These are phyloP conservation scores for Bruchidius siliquastri DNA, from an alignment of 2,888 invertebrate species.

Conservation along the genomic window DNA sequence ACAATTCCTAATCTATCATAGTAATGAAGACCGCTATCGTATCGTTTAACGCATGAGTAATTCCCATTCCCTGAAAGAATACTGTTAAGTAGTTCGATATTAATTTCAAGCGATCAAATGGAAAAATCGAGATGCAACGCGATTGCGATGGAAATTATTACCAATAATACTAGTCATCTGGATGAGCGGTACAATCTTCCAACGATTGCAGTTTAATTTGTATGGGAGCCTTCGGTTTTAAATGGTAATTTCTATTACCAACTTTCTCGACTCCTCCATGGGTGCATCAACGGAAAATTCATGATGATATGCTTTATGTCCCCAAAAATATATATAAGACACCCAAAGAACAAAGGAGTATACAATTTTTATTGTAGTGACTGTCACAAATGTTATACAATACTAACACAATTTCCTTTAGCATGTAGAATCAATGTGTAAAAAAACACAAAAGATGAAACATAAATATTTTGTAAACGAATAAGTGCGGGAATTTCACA, in stretches of 20 bases:
- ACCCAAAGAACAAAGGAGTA: too few relatives aligned
- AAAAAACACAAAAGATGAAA: too few relatives aligned
- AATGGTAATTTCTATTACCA: constrained; percentile 28
- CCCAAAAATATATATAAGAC: too few relatives aligned
- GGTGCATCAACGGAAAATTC: neutral
- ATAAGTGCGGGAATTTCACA: too few relatives aligned
- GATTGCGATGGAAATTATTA: constrained; percentile 18
- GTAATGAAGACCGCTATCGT: neutral
- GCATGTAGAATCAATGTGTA: too few relatives aligned
- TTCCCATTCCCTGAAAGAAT: neutral
- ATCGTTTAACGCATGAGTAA: neutral
- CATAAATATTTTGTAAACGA: too few relatives aligned
- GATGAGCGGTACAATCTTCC: constrained; percentile 11
- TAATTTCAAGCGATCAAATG: constrained; percentile 4
- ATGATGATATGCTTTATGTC: neutral
- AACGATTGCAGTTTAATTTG: constrained; percentile 8
- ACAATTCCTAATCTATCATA: neutral
- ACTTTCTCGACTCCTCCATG: constrained; percentile 24
- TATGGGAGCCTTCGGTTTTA: constrained; percentile 20
- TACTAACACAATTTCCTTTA: too few relatives aligned
- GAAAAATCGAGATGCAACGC: constrained; percentile 7
- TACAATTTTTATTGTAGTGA: too few relatives aligned
- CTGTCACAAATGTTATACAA: too few relatives aligned
- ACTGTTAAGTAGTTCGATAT: neutral
- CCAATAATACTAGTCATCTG: constrained; percentile 19